phyloP scores from a whole-genome alignment of 2,113 vertebrate genomes.

The Micromys minutus region DNA sequence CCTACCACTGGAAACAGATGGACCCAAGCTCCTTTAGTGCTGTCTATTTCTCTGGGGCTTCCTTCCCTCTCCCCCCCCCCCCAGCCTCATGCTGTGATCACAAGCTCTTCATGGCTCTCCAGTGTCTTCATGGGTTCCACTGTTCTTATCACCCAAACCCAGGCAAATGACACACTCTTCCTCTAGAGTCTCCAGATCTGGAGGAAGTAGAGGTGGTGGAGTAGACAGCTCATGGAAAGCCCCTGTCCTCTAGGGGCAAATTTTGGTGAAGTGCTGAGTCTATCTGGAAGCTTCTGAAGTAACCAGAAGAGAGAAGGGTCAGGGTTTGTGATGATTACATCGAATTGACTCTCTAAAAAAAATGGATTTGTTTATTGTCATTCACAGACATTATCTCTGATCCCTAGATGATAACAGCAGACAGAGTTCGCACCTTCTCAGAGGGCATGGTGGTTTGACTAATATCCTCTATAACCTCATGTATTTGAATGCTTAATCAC shows the following conservation, averaged over 20 bases:
- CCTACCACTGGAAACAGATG: not conserved
- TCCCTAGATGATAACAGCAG: not conserved
- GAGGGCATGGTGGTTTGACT: not conserved
- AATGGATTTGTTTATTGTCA: not conserved
- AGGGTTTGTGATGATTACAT: not conserved
- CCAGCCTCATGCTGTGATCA: not conserved
- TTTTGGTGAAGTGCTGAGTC: not conserved
- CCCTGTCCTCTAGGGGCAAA: not conserved
- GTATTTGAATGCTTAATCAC: not conserved
- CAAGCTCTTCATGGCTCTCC: not conserved
- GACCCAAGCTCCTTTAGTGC: not conserved
- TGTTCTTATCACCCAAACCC: not conserved
- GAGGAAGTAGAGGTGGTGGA: not conserved
- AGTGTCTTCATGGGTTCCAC: not conserved
- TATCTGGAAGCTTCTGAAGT: not conserved
- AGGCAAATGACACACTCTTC: not conserved
- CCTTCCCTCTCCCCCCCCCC: not conserved
- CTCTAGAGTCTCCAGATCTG: not conserved
- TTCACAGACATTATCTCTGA: not conserved
- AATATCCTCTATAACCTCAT: not conserved
- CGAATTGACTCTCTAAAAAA: not conserved
- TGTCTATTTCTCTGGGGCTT: not conserved
- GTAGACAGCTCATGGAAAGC: accelerated
- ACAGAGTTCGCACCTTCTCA: not conserved
- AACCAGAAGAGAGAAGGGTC: no score